Conservation (phyloP, 2,113 vertebrate genomes). For the Galemys pyrenaicus region DNA sequence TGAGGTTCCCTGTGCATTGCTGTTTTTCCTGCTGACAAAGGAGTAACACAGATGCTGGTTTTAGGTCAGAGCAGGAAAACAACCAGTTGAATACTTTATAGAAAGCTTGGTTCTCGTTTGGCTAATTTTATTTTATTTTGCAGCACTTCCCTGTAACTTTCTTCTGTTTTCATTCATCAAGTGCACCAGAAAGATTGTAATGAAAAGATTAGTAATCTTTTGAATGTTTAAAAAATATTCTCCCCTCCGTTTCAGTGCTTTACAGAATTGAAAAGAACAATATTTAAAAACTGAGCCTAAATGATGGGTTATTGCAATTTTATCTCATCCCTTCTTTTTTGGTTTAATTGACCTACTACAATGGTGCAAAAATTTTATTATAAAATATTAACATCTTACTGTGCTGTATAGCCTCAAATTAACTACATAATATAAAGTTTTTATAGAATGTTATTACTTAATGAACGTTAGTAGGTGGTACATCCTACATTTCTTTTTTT, state of each 20-base stretch:
- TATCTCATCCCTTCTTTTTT: neutral
- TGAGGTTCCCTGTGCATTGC: neutral
- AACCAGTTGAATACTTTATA: neutral
- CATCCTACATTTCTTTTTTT: neutral
- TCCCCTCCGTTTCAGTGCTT: neutral
- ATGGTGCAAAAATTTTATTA: neutral
- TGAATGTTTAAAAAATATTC: slow-evolving; percentile 1
- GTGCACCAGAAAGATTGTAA: slow-evolving; percentile 2
- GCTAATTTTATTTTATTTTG: slow-evolving; percentile 53
- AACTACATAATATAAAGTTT: neutral
- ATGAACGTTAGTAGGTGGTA: neutral
- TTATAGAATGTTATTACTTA: neutral
- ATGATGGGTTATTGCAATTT: neutral
- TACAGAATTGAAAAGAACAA: slow-evolving; percentile 11
- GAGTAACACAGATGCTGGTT: neutral
- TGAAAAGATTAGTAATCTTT: neutral
- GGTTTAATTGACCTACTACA: slow-evolving; percentile 1
- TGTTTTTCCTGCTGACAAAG: neutral
- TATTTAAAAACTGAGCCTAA: slow-evolving; percentile 30
- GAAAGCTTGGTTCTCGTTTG: slow-evolving; percentile 19
- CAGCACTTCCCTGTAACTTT: neutral
- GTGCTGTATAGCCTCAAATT: neutral
- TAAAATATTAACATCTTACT: neutral
- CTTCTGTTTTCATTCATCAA: slow-evolving; percentile 6
- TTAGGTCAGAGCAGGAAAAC: slow-evolving; percentile 22